Evolutionary conservation across 2,797 vertebrate species (phyloP), one percentile per base, ranked within the genome.

Genomic region (Gadopsis bispinosus): DNA sequence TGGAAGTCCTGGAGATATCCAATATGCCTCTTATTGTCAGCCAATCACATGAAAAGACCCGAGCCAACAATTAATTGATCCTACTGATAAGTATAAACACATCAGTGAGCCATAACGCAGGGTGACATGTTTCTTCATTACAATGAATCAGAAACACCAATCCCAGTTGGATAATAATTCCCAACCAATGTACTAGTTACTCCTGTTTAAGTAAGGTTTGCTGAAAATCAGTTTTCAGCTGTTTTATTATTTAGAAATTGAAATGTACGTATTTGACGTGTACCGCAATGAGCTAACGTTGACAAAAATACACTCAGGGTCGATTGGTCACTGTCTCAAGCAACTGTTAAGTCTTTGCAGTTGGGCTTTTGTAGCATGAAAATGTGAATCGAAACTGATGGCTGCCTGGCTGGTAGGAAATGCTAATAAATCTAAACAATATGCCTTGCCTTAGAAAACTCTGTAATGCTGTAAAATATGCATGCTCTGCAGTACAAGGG

Each of bases 381-480:
- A 59, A 7, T 53, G 76, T 62, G 19, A 66, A 83, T 77, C 62
- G 53, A n/a, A 73, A 59, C 74, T 35, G 55, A 66, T 8, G 60
- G 45, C 45, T 41, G 26, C 39, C 35, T 14, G 33, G 20, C 47
- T 55, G 56, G 56, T 3, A 48, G 41, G 37, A 45, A 35, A 41
- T 19, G 17, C 31, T 35, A n/a, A 45, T 10, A 39, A 11, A 39
- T 56, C 63, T n/a, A 26, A 53, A 39, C 29, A 12, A 26, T n/a
- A 9, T 17, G 9, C 3, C 65, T 45, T 22, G 22, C 53, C 63
- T 45, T 22, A 53, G 29, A 47, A 73, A 55, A 51, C 3, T 64
- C 39, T 31, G 3, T 62, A 22, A 47, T 13, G 11, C 4, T 59
- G 20, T 35, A 26, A 71, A 68, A 20, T 72, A 39, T 65, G 53